Base-by-base conservation (phyloP, 2,113 vertebrate species). In the Indicator maculatus region DNA sequence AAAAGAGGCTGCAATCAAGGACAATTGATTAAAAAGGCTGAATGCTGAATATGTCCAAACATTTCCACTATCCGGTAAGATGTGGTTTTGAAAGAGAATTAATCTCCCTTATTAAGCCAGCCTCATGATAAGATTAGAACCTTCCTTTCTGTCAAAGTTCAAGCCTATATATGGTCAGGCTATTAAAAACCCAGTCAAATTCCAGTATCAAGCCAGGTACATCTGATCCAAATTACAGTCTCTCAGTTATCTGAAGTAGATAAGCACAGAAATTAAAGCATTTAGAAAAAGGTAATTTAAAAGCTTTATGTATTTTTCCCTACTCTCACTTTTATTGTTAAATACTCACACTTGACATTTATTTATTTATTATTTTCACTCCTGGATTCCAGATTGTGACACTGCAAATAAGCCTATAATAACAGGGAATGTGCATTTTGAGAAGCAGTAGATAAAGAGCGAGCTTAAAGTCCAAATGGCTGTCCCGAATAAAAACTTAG, bases 171-270 rank as follows among this genome's bases (percentile, higher is more conserved):
- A 59, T 63, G 66, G 56, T 73, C 67, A 87, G 13, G 55, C 77
- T 84, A 63, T 55, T 79, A 89, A 93, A 89, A 92, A 47, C 28
- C 7, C 36, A 69, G 39, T 58, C 39, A 85, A 88, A 78, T 72
- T 64, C 50, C 55, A 89, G 31, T 60, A 88, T 55, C 75, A 77
- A 53, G 93, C 59, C 16, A 86, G 64, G 52, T 56, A 52, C 47
- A 88, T 86, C 90, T 92, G 84, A 91, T 82, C 21, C 71, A 91
- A 82, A 96, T 79, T 59, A 84, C 55, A 66, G n/a, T 41, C 27
- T 55, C 66, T 55, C 66, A 52, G 36, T 36, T 14, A 76, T 70
- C 45, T 76, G 36, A 87, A 63, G 79, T 28, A 95, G 70, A 79
- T 64, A 86, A 89, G 52, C n/a, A 47, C 23, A 77, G 39, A 81